Base-by-base conservation (phyloP, 1,140 invertebrate genomes). In the Tetraneura akinire region DNA sequence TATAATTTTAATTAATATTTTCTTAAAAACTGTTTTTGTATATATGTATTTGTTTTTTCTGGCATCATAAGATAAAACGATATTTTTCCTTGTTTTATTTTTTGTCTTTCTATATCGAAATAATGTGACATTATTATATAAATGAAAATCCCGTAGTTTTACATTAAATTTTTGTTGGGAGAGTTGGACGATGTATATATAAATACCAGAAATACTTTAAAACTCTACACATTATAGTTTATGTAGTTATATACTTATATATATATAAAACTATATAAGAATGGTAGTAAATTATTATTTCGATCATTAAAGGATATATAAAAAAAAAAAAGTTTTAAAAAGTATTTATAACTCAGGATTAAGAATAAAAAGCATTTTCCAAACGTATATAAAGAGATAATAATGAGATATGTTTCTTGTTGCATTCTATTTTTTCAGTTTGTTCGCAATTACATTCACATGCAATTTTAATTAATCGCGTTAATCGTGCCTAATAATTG, bases 241-340 rank as follows among this genome's bases (percentile, higher is more conserved):
- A n/a, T n/a, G n/a, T n/a, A n/a, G n/a, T n/a, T n/a, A n/a, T n/a
- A n/a, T n/a, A n/a, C n/a, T n/a, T n/a, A n/a, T n/a, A n/a, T n/a
- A n/a, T n/a, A n/a, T n/a, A n/a, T n/a, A n/a, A n/a, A n/a, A n/a
- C n/a, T n/a, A n/a, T n/a, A n/a, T n/a, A n/a, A n/a, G n/a, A n/a
- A n/a, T 1, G n/a, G 18, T 62, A 32, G 32, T 62, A 62, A 62
- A 62, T 62, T 62, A 62, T 62, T 62, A 62, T 32, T 62, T 62
- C 60, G 26, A 18, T 26, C 60, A 29, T 62, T 62, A 32, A 32
- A 62, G 32, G 60, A 62, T 62, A n/a, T n/a, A n/a, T 29, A n/a
- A n/a, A 62, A 62, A 62, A 57, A 53, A 60, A 62, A 62, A 62
- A 62, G 60, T 62, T 62, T 62, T 37, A 37, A 62, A 62, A 62